Evolutionary conservation across 2,797 vertebrate species (phyloP).

Genomic region (Sebastes kiyomatsui): DNA sequence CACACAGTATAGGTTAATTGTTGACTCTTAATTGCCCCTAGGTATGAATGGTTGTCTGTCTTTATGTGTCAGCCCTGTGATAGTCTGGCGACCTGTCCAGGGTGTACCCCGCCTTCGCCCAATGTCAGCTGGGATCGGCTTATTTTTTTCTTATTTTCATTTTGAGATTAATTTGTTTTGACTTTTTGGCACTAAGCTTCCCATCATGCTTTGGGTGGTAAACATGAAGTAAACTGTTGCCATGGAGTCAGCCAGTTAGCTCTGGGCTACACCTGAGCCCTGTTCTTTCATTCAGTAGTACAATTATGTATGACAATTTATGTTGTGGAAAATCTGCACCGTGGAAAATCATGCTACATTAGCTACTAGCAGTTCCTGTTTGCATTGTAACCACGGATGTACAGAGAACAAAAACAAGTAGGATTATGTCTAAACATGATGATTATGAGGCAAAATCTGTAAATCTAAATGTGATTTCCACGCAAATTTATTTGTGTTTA

Average conservation of each 20-base stretch:
- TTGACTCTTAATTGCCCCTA: too few relatives aligned
- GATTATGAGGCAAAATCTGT: background rate
- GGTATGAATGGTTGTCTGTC: too few relatives aligned
- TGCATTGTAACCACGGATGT: background rate
- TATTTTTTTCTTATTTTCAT: background rate
- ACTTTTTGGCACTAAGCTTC: background rate
- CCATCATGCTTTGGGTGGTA: background rate
- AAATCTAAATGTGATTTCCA: background rate
- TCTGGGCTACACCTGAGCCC: background rate
- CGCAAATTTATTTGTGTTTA: background rate
- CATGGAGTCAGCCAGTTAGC: background rate
- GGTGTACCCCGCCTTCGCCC: too few relatives aligned
- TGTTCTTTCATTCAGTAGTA: background rate
- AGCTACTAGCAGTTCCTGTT: background rate
- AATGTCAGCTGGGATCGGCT: too few relatives aligned
- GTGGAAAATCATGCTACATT: background rate
- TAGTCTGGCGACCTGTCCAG: too few relatives aligned
- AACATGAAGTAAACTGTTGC: background rate
- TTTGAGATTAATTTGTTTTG: background rate
- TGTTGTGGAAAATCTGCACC: background rate
- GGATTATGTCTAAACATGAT: background rate
- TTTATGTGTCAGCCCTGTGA: too few relatives aligned
- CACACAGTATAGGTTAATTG: too few relatives aligned
- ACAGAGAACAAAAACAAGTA: background rate
- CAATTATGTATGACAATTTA: background rate